phyloP scores from a whole-genome alignment of 2,888 invertebrate genomes.

The Cephus spinipes region DNA sequence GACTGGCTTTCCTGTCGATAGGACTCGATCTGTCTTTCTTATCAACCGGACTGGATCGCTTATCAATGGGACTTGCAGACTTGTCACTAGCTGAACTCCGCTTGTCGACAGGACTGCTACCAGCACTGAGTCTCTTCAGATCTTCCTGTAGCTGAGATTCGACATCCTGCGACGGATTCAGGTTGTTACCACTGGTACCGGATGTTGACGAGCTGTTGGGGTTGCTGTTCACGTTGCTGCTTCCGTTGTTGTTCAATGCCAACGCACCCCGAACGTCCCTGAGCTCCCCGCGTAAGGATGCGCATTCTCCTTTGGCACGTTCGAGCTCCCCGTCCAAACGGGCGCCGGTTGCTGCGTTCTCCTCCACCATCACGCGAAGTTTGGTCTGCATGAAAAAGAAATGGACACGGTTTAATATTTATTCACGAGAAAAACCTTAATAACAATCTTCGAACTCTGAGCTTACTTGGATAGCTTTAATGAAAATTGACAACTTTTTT shows the following conservation, averaged over 20 bases:
- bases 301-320: constrained; percentile 74
- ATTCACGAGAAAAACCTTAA: neutral
- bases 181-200: constrained; percentile 37
- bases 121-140: constrained; percentile 56
- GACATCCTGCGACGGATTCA: constrained; percentile 34
- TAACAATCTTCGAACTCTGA: neutral
- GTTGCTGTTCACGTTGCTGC: constrained; percentile 38
- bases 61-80: constrained; percentile 69
- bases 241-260: constrained; percentile 53
- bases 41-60: constrained; percentile 58
- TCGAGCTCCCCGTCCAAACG: constrained; percentile 74
- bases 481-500: neutral
- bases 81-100: constrained; percentile 61
- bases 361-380: constrained; percentile 91
- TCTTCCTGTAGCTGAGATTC: constrained; percentile 41
- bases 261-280: constrained; percentile 68
- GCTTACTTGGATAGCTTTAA: neutral
- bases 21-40: constrained; percentile 54
- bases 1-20: constrained; percentile 49
- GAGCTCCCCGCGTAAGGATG: constrained; percentile 69
- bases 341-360: constrained; percentile 73
- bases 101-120: constrained; percentile 62
- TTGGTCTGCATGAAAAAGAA: constrained; percentile 71
- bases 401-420: neutral
- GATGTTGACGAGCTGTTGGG: constrained; percentile 41